Percentiles rank a stretch among this genome's conserved stretches.
phyloP scores from a whole-genome alignment of 2,888 invertebrate genomes.

The Sarcophaga rosellei region DNA sequence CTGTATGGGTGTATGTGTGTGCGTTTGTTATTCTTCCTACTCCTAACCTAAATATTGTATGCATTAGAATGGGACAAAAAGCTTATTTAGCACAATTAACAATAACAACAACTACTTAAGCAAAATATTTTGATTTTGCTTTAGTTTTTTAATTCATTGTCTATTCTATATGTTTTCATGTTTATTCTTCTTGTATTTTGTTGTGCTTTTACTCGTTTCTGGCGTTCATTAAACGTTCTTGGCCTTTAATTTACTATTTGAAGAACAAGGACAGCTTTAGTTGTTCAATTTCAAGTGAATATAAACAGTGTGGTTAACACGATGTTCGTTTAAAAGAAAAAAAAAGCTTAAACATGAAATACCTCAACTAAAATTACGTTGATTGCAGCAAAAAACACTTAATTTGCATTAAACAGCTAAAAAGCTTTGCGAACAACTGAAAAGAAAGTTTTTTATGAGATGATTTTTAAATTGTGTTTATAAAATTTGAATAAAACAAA shows the following conservation, averaged over 20 bases:
- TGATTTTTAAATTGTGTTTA: too few relatives aligned
- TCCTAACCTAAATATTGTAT: conserved; percentile 56
- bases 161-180: conserved; percentile 25
- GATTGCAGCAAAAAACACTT: conserved; percentile 10
- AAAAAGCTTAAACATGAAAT: background rate
- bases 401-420: background rate
- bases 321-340: background rate
- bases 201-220: conserved; percentile 17
- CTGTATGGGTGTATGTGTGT: background rate
- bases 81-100: conserved; percentile 65
- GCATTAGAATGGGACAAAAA: conserved; percentile 66
- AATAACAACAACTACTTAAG: conserved; percentile 72
- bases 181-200: conserved; percentile 40
- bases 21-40: conserved; percentile 27
- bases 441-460: background rate
- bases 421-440: background rate
- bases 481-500: too few relatives aligned
- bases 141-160: conserved; percentile 34
- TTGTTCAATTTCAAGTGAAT: conserved; percentile 3
- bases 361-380: background rate
- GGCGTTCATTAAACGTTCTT: conserved; percentile 73
- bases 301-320: conserved; percentile 26
- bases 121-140: conserved; percentile 34
- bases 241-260: conserved; percentile 80
- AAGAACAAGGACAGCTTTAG: conserved; percentile 80